Conservation (phyloP, 2,113 vertebrate species). For the Prochilodus magdalenae region DNA sequence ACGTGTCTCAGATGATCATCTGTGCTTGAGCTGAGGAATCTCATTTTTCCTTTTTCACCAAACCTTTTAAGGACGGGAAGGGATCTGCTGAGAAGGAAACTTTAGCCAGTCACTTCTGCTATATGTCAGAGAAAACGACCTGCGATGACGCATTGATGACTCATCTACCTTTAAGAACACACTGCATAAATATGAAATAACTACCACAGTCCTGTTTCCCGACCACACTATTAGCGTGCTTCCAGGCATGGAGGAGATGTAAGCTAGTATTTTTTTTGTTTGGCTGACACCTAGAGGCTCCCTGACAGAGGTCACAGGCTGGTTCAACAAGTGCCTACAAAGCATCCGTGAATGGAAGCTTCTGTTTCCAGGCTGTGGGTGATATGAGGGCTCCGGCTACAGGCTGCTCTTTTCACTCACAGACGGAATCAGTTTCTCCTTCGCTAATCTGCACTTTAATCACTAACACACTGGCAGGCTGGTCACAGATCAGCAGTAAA, state of each 20-base stretch:
- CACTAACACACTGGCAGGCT: conserved; percentile 18
- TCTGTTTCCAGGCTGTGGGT: conserved; percentile 33
- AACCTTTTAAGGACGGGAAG: not conserved
- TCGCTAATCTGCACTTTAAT: not conserved
- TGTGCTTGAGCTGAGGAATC: no score
- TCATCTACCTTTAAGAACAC: conserved; percentile 1
- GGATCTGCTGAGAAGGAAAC: not conserved
- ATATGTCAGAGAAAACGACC: not conserved
- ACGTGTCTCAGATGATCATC: no score
- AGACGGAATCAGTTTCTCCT: not conserved
- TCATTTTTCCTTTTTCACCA: not conserved
- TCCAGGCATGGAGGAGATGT: conserved; percentile 12
- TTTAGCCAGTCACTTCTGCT: not conserved
- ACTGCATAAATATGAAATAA: conserved; percentile 4
- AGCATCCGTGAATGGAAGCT: conserved; percentile 29
- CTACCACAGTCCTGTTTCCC: not conserved
- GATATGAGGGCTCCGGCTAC: conserved; percentile 23
- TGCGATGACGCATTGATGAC: not conserved
- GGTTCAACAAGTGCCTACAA: conserved; percentile 21
- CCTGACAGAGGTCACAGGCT: conserved; percentile 18
- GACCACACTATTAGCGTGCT: not conserved
- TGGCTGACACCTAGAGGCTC: conserved; percentile 37
- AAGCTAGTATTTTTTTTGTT: conserved; percentile 40
- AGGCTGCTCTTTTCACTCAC: not conserved
- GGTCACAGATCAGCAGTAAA: not conserved